Evolutionary conservation across 2,113 vertebrate genomes (phyloP).

Genomic region (Mugil cephalus): DNA sequence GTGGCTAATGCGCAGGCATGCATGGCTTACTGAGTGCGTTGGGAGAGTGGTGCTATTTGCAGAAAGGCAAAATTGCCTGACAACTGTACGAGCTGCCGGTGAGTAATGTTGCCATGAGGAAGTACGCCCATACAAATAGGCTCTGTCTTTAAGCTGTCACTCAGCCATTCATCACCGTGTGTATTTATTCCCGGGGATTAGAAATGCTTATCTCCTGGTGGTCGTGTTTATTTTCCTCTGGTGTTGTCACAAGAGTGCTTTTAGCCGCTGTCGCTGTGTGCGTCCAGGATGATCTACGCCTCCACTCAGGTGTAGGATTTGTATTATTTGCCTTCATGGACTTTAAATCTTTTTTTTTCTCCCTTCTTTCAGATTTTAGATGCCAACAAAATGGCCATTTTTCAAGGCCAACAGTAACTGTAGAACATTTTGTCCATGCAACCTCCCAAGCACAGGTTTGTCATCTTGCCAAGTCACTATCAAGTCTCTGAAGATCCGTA

Average conservation of each 20-base stretch:
- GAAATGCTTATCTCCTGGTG: slow-evolving; percentile 59
- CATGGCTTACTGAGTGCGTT: slow-evolving; percentile 15
- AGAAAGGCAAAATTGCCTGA: slow-evolving; percentile 62
- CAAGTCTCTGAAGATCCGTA: too few species aligned
- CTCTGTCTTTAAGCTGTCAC: slow-evolving; percentile 66
- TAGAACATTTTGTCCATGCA: slow-evolving; percentile 24
- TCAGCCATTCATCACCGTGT: slow-evolving; percentile 68
- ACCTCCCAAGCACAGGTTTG: slow-evolving; percentile 40
- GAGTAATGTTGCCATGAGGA: slow-evolving; percentile 70
- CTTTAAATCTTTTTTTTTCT: slow-evolving; percentile 13
- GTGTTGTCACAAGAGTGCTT: slow-evolving; percentile 40
- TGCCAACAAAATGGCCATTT: slow-evolving; percentile 1
- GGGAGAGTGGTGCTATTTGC: slow-evolving; percentile 63
- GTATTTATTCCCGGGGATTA: slow-evolving; percentile 63
- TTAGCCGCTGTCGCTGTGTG: slow-evolving; percentile 24
- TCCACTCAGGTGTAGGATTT: slow-evolving; percentile 40
- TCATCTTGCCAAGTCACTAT: slow-evolving; percentile 40
- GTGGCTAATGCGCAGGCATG: slow-evolving; percentile 38
- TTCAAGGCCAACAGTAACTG: not conserved
- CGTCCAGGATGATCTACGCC: slow-evolving; percentile 24
- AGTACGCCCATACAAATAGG: slow-evolving; percentile 66
- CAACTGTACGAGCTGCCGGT: slow-evolving; percentile 56
- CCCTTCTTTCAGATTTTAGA: slow-evolving; percentile 1
- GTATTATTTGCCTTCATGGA: slow-evolving; percentile 25
- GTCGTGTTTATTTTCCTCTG: slow-evolving; percentile 64